phyloP scores from a whole-genome alignment of 2,797 vertebrate species.

The Amphiprion clarkii region DNA sequence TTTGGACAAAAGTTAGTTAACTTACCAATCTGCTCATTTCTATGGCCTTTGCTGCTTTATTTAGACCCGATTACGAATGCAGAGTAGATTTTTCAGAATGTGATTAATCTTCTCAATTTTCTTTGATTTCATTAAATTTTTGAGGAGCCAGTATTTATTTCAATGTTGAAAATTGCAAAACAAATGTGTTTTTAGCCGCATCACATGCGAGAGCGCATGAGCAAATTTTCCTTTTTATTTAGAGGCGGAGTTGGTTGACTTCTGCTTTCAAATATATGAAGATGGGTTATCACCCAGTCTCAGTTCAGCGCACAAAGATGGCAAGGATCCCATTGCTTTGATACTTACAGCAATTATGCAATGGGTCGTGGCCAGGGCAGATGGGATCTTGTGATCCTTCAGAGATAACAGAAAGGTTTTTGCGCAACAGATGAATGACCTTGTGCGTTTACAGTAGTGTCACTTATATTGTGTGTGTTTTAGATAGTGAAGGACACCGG shows the following conservation, averaged over 20 bases:
- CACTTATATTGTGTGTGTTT: conserved; percentile 79
- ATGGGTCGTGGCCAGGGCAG: conserved; percentile 59
- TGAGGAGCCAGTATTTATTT: not conserved
- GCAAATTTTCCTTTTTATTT: conserved; percentile 1
- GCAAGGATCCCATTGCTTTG: conserved; percentile 47
- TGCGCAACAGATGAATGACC: conserved; percentile 76
- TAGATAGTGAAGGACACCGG: conserved; percentile 72
- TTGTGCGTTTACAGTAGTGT: conserved; percentile 79
- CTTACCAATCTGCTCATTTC: not conserved
- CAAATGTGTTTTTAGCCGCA: not conserved
- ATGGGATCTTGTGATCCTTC: conserved; percentile 77
- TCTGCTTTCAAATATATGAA: conserved; percentile 29
- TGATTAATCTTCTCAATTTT: not conserved
- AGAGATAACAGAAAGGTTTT: conserved; percentile 75
- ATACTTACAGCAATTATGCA: conserved; percentile 59
- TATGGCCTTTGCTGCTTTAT: not conserved
- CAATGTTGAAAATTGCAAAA: not conserved
- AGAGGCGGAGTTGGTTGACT: not conserved
- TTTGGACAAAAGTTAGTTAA: not conserved
- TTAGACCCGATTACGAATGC: not conserved
- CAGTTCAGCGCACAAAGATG: conserved; percentile 20
- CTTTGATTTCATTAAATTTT: not conserved
- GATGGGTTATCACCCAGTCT: not conserved
- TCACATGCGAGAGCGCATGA: not conserved
- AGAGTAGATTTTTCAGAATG: too few relatives aligned